A percentile compares a stretch with the other conserved stretches of the same genome.
Evolutionary conservation across 2,113 vertebrate species (phyloP).

Genomic region (Trogon surrucura): DNA sequence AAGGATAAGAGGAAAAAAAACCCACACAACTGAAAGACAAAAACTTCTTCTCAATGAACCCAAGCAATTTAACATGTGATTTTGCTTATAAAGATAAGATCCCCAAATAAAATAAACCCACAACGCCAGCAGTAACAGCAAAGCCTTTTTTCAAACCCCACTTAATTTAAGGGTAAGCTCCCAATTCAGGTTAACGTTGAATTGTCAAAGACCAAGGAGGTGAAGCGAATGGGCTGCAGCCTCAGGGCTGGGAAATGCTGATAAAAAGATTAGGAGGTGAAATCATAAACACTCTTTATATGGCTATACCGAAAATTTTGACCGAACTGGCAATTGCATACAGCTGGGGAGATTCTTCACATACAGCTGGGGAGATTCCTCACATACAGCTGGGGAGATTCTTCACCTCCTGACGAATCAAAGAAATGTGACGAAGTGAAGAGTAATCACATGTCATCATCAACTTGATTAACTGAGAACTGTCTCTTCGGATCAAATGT

Average conservation of each 20-base stretch:
- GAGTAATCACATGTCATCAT: background rate
- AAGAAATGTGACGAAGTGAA: background rate
- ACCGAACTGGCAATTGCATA: background rate
- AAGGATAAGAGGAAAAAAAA: background rate
- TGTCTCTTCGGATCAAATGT: background rate
- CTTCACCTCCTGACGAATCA: background rate
- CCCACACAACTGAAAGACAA: background rate
- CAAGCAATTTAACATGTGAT: background rate
- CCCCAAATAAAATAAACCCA: background rate
- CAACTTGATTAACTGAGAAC: background rate
- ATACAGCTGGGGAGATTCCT: background rate
- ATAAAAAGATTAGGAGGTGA: background rate
- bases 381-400: background rate
- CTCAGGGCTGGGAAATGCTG: background rate
- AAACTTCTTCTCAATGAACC: background rate
- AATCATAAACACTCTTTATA: background rate
- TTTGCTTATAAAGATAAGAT: background rate
- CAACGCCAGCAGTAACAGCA: background rate
- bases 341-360: background rate
- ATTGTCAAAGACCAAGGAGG: background rate
- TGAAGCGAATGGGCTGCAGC: background rate
- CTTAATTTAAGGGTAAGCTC: background rate
- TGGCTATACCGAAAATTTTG: background rate
- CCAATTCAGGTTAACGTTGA: background rate
- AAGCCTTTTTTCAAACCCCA: background rate